Base-by-base conservation (phyloP, 2,113 vertebrate species). In the Stigmatopora argus region DNA sequence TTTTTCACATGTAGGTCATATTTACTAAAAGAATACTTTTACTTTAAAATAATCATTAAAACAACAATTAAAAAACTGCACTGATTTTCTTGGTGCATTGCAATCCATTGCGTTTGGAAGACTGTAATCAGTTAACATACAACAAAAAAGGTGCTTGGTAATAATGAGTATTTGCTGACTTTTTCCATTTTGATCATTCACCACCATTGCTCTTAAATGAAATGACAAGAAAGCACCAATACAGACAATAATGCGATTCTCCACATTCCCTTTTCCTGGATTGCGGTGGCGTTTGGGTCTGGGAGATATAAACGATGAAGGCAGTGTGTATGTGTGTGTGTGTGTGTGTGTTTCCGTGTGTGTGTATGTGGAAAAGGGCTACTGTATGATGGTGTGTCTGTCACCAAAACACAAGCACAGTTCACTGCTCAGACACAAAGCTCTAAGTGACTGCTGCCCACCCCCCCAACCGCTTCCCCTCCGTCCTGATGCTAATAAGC, bases 401-500 rank as follows among this genome's bases (percentile, higher is more conserved):
- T 83, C 85, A 81, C 73, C 83, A 78, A 84, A 82, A 70, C 83
- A 80, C n/a, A 34, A 78, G 66, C 81, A 85, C 85, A 87, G 85
- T 87, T 88, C 88, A 88, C 58, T 89, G 87, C 84, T 84, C 88
- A 79, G 77, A 81, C 86, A 90, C 81, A 89, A 90, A 89, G 88
- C 83, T 84, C 72, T 76, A 79, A 86, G 86, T 85, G 83, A 83
- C 81, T 86, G 70, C 60, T 57, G 58, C 78, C 75, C 75, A 81
- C 77, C 77, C 26, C 26, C 2, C 53, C 26, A 15, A 23, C 35
- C 38, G 5, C 35, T 14, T 9, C 18, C 49, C 49, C 52, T 26
- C 52, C 78, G 70, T 82, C 62, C 80, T 83, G 79, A 87, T 81
- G 83, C 75, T 87, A 87, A 87, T 89, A 86, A 89, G 80, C 83